A percentile compares a stretch with the other conserved stretches of the same genome.
Evolutionary conservation across 2,888 invertebrate species (phyloP).

Genomic region (Drosophila falleni): DNA sequence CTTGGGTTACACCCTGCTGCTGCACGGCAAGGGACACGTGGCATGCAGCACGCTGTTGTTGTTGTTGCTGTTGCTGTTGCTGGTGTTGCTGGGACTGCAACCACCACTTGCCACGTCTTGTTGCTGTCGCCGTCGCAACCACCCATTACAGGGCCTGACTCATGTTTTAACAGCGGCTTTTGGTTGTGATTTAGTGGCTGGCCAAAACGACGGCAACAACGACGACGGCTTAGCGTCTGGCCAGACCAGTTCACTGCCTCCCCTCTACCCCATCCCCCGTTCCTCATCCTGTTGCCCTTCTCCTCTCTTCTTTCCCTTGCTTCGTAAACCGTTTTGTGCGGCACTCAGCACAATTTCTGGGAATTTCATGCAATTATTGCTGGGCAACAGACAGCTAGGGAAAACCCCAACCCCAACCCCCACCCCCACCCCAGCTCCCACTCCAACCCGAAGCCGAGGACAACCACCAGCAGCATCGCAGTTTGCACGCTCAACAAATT

Average conservation of each 20-base stretch:
- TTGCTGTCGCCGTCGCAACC: conserved; percentile 42
- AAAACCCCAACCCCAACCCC: too few relatives aligned
- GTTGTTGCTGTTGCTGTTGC: conserved; percentile 15
- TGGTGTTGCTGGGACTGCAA: conserved; percentile 38
- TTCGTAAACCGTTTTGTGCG: conserved; percentile 58
- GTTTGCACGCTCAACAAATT: conserved; percentile 81
- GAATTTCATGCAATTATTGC: conserved; percentile 77
- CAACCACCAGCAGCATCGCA: conserved; percentile 37
- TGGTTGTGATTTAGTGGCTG: conserved; percentile 81
- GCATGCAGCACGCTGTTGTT: conserved; percentile 33
- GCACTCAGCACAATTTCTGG: conserved; percentile 70
- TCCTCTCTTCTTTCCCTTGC: background rate
- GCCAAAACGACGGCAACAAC: conserved; percentile 48
- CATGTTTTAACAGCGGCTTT: conserved; percentile 82
- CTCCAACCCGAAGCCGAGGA: conserved; percentile 7
- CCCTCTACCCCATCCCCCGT: background rate
- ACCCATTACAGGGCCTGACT: conserved; percentile 59
- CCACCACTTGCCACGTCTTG: conserved; percentile 36
- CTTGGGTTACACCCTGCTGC: conserved; percentile 16
- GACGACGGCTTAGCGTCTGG: conserved; percentile 69
- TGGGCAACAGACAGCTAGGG: conserved; percentile 26
- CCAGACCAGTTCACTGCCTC: conserved; percentile 44
- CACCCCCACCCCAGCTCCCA: conserved; percentile 6
- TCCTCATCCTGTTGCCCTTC: too few relatives aligned
- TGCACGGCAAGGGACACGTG: conserved; percentile 6